Base-by-base conservation (phyloP, 1,140 invertebrate genomes). In the Drosophila mauritiana region DNA sequence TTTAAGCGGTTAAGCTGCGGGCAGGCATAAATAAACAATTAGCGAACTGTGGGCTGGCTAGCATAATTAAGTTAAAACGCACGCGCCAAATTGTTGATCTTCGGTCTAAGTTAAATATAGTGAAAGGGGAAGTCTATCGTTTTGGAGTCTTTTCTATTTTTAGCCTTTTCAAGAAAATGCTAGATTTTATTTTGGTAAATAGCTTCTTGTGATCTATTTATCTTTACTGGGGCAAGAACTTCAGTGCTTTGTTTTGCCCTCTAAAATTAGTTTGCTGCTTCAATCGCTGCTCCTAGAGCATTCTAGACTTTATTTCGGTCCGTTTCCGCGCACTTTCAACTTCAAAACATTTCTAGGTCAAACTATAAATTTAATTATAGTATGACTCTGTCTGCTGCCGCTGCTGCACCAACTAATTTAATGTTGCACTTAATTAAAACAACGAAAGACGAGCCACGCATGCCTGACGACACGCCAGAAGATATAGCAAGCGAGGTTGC, bases 401-500 rank as follows among this genome's bases (percentile, higher is more conserved):
- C 49, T 45, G 53, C 61, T 54, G 51, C 58, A 64, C 40, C 72
- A 83, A 89, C 84, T 89, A 89, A 89, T 89, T 89, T 89, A 89
- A 83, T 89, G 84, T 80, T 83, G 84, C 84, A 89, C 84, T 89
- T 89, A 89, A 89, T 89, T 89, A 89, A 89, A 84, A 65, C 67
- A 65, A 67, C 70, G 59, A 59, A 85, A 57, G 65, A 68, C 55
- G 51, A 52, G 77, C 82, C 67, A 85, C 62, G 76, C 80, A 78
- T 79, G 75, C 70, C 75, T 57, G 69, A 78, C 59, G 74, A 80
- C 65, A 76, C 46, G 63, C 73, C 59, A 81, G 20, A 56, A 64
- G 54, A 69, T 70, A 78, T 64, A 31, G 43, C 27, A 15, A 17
- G n/a, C 20, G 39, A 37, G 56, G 37, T 51, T 43, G 67, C 74